Evolutionary conservation across 2,113 vertebrate genomes (phyloP).

Genomic region (Ahaetulla prasina): DNA sequence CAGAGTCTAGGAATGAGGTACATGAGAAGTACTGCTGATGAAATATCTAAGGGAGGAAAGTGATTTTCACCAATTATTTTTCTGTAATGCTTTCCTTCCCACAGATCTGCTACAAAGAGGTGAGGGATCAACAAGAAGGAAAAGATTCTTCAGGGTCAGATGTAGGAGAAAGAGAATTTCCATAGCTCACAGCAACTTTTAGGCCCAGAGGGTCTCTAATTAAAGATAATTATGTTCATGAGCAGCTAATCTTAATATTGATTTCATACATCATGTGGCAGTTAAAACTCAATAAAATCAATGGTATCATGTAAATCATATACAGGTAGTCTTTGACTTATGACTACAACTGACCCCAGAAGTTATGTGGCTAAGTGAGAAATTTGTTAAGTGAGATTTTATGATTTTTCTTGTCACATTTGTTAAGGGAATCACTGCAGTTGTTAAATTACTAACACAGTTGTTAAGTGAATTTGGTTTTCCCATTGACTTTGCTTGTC

Average conservation of each 20-base stretch:
- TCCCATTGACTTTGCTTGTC: no score
- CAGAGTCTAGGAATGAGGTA: background rate
- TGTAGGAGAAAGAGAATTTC: background rate
- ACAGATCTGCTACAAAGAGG: background rate
- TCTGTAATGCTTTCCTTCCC: background rate
- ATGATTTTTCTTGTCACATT: no score
- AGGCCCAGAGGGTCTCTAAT: background rate
- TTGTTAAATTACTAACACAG: no score
- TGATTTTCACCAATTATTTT: background rate
- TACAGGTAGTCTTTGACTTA: background rate
- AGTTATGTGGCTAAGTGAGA: no score
- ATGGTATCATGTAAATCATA: background rate
- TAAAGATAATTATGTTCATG: background rate
- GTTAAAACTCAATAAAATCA: background rate
- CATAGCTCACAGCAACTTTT: background rate
- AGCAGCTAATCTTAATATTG: fast-evolving
- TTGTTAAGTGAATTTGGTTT: no score
- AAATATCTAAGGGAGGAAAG: background rate
- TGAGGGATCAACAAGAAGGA: no score
- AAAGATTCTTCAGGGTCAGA: background rate
- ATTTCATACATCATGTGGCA: background rate
- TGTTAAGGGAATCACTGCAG: no score
- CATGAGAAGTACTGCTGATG: background rate
- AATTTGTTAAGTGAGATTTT: no score
- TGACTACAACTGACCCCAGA: no score